Evolutionary conservation across 2,113 vertebrate genomes (phyloP).

Genomic region (Caranx ignobilis): DNA sequence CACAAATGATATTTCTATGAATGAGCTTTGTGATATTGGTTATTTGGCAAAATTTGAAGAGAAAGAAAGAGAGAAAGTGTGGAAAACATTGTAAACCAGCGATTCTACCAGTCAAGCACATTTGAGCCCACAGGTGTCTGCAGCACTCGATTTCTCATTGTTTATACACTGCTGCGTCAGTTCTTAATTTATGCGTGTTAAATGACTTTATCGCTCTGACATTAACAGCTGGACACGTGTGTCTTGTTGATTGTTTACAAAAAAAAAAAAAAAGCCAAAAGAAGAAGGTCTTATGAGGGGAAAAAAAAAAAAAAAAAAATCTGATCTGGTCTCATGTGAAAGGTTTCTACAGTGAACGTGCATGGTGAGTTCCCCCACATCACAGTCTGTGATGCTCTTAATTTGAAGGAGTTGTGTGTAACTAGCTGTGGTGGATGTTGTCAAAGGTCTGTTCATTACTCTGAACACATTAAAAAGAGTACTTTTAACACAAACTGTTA

Average conservation of each 20-base stretch:
- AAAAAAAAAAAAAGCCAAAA: slow-evolving; percentile 3
- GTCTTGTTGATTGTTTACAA: slow-evolving; percentile 20
- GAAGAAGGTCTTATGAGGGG: neutral
- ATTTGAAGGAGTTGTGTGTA: slow-evolving; percentile 63
- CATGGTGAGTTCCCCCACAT: slow-evolving; percentile 33
- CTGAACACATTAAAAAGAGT: slow-evolving; percentile 62
- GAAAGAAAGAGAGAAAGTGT: neutral
- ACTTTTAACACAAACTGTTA: slow-evolving; percentile 51
- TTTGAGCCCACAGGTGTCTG: slow-evolving; percentile 36
- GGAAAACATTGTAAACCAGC: slow-evolving; percentile 28
- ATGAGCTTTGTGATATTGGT: slow-evolving; percentile 57
- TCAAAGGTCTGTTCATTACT: slow-evolving; percentile 59
- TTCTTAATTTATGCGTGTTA: slow-evolving; percentile 49
- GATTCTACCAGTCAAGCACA: slow-evolving; percentile 54
- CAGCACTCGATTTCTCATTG: slow-evolving; percentile 25
- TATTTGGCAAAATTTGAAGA: slow-evolving; percentile 23
- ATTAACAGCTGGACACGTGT: slow-evolving; percentile 37
- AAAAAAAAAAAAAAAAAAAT: neutral
- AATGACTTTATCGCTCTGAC: slow-evolving; percentile 31
- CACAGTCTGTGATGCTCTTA: slow-evolving; percentile 55
- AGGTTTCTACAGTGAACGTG: slow-evolving; percentile 29
- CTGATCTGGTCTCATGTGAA: slow-evolving; percentile 13
- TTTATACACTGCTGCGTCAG: slow-evolving; percentile 24
- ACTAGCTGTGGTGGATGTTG: slow-evolving; percentile 58
- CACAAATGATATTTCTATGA: slow-evolving; percentile 55